Evolutionary conservation across 1,140 invertebrate genomes (phyloP), one percentile per base, ranked within the genome.

Genomic region (Octopus bimaculoides): DNA sequence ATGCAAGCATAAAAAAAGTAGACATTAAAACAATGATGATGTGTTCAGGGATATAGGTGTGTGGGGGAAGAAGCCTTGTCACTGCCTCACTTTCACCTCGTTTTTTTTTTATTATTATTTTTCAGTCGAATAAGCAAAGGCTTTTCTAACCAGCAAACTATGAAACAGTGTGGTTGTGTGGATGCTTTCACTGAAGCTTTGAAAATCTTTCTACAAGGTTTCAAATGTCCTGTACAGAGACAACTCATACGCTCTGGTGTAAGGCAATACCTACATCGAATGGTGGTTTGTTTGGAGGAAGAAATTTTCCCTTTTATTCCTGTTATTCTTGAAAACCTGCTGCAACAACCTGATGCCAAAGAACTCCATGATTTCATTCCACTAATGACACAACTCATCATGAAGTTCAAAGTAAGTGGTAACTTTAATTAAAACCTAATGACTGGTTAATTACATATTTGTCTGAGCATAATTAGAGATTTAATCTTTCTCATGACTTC

Each of bases 251-350:
- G 90, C 54, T 81, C 82, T n/a, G 86, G 91, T 26, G 89, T 93
- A 17, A 86, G 92, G 5, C 92, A 93, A 86, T 92, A 91, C 83
- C 86, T 93, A 76, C 92, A 93, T 84, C 89, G 92, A 41, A 91
- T 93, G 90, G 91, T 93, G 8, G 92, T 93, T 26, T 93, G 92
- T 86, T 82, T 93, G 75, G 92, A 92, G 82, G 89, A 88, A 54
- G 92, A 92, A 83, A 87, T 93, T 14, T 82, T 93, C n/a, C 92
- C 92, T 0, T 91, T 91, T 81, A 88, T 93, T 66, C 92, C 92
- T 7, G 54, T 88, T 5, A 91, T 91, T 5, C 90, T 93, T 52
- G 89, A 92, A 81, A 88, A 87, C 77, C 86, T 93, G 54, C 86
- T 93, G 8, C 91, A 91, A 79, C 86, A 90, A 66, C 88, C 90